These are phyloP conservation scores for Theristicus caerulescens DNA, from an alignment of 2,113 vertebrate genomes.

Conservation along the genomic window DNA sequence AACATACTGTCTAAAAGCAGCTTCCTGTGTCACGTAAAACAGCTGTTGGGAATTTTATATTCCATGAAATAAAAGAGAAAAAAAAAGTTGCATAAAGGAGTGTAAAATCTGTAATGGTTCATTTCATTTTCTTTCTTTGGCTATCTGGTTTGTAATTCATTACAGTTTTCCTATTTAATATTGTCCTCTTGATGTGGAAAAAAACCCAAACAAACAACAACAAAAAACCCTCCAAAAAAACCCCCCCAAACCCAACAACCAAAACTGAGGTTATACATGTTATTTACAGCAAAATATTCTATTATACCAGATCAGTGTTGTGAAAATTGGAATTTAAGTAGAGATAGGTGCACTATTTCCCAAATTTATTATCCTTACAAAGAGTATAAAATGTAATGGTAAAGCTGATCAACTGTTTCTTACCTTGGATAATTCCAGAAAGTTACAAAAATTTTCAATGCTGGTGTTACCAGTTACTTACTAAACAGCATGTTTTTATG, in stretches of 20 bases:
- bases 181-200: background rate
- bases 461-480: background rate
- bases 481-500: conserved; percentile 1
- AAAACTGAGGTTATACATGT: background rate
- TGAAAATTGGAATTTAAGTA: background rate
- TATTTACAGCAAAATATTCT: conserved; percentile 2
- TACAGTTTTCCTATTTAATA: conserved; percentile 14
- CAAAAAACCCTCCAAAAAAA: background rate
- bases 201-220: background rate
- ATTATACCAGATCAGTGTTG: background rate
- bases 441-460: conserved; percentile 13
- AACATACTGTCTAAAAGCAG: background rate
- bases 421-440: conserved; percentile 28
- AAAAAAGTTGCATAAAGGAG: background rate
- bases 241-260: background rate
- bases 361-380: conserved; percentile 14
- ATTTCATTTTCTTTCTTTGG: background rate
- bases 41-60: background rate
- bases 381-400: conserved; percentile 11
- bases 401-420: conserved; percentile 43
- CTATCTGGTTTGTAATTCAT: background rate
- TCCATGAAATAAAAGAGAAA: background rate
- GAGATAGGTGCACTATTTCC: background rate
- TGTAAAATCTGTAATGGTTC: background rate
- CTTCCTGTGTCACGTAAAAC: background rate